Percentiles rank a stretch among this genome's conserved stretches.
phyloP scores from a whole-genome alignment of 2,888 invertebrate species.

The Melanotus villosus region DNA sequence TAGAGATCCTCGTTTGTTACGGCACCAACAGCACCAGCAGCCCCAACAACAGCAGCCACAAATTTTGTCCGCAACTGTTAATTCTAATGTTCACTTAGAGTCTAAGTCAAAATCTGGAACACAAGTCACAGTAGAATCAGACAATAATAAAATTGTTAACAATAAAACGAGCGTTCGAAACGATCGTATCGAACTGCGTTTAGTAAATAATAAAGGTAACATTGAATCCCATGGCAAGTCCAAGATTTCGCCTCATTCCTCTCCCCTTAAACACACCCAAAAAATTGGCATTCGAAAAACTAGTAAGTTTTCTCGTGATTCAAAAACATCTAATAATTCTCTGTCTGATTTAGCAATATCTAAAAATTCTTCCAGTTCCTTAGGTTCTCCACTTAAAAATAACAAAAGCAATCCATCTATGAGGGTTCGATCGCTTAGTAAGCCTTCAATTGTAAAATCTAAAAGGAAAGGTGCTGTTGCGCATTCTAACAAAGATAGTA shows the following conservation, averaged over 20 bases:
- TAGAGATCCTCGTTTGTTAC: conserved; percentile 64
- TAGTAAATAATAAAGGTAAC: conserved; percentile 64
- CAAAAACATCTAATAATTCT: conserved; percentile 41
- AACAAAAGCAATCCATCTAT: conserved; percentile 48
- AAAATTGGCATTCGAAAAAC: conserved; percentile 53
- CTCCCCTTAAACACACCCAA: conserved; percentile 55
- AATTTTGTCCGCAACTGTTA: conserved; percentile 48
- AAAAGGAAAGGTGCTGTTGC: conserved; percentile 53
- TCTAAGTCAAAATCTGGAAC: conserved; percentile 59
- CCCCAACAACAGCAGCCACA: no score
- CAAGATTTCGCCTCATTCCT: conserved; percentile 55
- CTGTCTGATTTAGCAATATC: conserved; percentile 35
- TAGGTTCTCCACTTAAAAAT: conserved; percentile 65
- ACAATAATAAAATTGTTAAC: conserved; percentile 67
- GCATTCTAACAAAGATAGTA: conserved; percentile 32
- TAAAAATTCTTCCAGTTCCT: conserved; percentile 55
- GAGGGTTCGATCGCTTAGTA: conserved; percentile 54
- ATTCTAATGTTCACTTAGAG: conserved; percentile 61
- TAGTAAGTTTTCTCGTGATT: conserved; percentile 55
- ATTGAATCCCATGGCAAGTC: conserved; percentile 51
- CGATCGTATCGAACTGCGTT: conserved; percentile 66
- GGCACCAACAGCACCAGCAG: conserved; percentile 59
- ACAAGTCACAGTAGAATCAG: conserved; percentile 59
- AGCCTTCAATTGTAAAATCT: conserved; percentile 53
- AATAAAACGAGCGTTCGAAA: conserved; percentile 66